Conservation (phyloP, 2,797 vertebrate species). For the Acropternis orthonyx region DNA sequence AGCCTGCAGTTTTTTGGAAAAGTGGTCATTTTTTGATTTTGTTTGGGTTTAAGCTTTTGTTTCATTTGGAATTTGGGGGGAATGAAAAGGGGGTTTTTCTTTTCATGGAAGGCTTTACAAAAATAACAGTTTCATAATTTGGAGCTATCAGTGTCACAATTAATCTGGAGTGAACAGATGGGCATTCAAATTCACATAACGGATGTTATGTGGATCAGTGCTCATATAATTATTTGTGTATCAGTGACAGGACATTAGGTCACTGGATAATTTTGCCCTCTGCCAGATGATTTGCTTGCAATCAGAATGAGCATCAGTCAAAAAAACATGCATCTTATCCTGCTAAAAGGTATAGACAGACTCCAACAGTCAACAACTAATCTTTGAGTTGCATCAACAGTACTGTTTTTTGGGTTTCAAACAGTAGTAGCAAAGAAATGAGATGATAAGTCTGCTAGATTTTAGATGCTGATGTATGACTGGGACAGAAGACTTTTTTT, state of each 20-base stretch:
- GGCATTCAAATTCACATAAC: constrained; percentile 58
- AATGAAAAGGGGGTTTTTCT: background rate
- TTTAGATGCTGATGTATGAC: background rate
- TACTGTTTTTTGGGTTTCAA: background rate
- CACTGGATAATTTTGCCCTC: constrained; percentile 43
- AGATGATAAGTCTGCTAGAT: background rate
- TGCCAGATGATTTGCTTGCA: background rate
- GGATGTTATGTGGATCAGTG: constrained; percentile 55
- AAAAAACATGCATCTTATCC: background rate
- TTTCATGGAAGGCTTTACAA: background rate
- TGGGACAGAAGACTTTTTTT: background rate
- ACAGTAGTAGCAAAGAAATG: background rate
- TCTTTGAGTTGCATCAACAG: background rate
- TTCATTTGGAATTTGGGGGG: background rate
- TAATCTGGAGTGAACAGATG: constrained; percentile 64
- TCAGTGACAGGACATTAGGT: constrained; percentile 59
- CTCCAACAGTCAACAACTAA: background rate
- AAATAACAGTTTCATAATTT: background rate
- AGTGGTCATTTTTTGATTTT: background rate
- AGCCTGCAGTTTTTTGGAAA: background rate
- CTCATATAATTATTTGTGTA: constrained; percentile 55
- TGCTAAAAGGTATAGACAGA: background rate
- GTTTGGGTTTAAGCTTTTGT: background rate
- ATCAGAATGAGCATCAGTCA: constrained; percentile 22
- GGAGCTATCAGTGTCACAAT: constrained; percentile 37